These are phyloP conservation scores for Cantharis flavilabris DNA, from an alignment of 2,888 invertebrate genomes.

Conservation along the genomic window DNA sequence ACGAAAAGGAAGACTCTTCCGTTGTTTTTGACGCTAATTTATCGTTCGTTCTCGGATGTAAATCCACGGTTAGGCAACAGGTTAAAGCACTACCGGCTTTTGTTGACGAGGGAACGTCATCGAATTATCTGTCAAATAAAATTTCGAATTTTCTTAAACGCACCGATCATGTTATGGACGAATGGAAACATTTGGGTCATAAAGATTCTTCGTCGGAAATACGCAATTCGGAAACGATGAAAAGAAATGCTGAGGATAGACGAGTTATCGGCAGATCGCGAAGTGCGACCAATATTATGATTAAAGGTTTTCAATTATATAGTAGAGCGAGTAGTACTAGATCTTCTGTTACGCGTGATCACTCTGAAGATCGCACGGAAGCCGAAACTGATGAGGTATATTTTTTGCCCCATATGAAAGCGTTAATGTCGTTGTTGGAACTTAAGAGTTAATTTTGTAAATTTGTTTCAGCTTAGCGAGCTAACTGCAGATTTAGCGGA, in stretches of 20 bases:
- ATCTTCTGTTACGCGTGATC: constrained; percentile 57
- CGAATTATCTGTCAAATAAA: constrained; percentile 73
- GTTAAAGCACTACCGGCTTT: constrained; percentile 77
- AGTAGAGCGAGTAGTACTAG: constrained; percentile 62
- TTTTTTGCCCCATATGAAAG: neutral
- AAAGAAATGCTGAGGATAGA: constrained; percentile 42
- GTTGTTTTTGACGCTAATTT: constrained; percentile 83
- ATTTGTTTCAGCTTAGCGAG: constrained; percentile 77
- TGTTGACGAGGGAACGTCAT: constrained; percentile 75
- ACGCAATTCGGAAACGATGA: constrained; percentile 17
- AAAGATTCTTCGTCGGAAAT: constrained; percentile 58
- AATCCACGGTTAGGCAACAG: constrained; percentile 67
- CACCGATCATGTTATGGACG: constrained; percentile 88
- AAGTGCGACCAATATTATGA: constrained; percentile 82
- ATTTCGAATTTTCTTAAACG: constrained; percentile 80
- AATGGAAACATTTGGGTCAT: constrained; percentile 77
- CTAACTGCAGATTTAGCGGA: constrained; percentile 91
- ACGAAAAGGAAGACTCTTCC: constrained; percentile 72
- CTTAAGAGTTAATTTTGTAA: neutral
- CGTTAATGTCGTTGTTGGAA: neutral
- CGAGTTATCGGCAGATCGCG: constrained; percentile 65
- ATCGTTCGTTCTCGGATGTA: constrained; percentile 77
- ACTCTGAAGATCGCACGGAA: constrained; percentile 69
- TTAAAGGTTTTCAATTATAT: constrained; percentile 77
- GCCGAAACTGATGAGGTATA: constrained; percentile 65